These are phyloP conservation scores for Epinephelus moara DNA, from an alignment of 2,113 vertebrate species.

Conservation along the genomic window DNA sequence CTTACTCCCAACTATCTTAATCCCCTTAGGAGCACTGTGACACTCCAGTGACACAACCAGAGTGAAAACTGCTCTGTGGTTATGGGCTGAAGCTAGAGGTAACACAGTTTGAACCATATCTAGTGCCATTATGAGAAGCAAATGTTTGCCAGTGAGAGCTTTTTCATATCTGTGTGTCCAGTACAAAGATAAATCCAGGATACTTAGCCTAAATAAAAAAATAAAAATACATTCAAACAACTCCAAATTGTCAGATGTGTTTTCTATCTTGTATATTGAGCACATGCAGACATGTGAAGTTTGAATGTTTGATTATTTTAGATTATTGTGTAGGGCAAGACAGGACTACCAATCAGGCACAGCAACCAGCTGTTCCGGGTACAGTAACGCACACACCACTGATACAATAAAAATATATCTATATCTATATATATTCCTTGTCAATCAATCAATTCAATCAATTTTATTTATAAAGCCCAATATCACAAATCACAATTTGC, in stretches of 20 bases:
- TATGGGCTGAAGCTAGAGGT: neutral
- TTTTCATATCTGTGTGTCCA: neutral
- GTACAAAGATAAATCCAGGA: neutral
- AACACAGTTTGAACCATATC: neutral
- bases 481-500: too few relatives aligned
- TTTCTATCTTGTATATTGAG: neutral
- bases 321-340: neutral
- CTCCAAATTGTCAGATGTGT: neutral
- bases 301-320: neutral
- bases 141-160: neutral
- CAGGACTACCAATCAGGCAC: neutral
- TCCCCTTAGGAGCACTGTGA: conserved; percentile 5
- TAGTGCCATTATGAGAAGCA: neutral
- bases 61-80: neutral
- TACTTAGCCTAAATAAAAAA: neutral
- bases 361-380: too few relatives aligned
- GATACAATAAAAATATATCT: neutral
- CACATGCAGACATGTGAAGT: neutral
- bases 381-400: neutral
- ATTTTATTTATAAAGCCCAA: too few relatives aligned
- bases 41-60: neutral
- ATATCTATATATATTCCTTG: too few relatives aligned
- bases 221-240: neutral
- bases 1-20: conserved; percentile 1
- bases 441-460: too few relatives aligned